Base-by-base conservation (phyloP, 1,140 invertebrate species). In the Babylonia areolata region DNA sequence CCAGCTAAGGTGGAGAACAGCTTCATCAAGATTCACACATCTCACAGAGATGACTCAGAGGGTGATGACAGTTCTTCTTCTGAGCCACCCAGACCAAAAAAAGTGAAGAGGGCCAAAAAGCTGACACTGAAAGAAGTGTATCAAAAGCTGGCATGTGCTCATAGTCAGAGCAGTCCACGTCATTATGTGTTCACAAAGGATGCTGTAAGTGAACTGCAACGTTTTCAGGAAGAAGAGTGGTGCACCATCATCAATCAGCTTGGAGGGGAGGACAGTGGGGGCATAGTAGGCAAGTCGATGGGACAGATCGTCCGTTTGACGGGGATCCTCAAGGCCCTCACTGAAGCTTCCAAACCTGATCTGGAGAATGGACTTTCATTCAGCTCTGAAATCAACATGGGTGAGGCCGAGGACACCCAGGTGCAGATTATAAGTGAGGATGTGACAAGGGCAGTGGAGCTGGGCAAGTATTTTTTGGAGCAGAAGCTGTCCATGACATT, bases 381-480 rank as follows among this genome's bases (percentile, higher is more conserved):
- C 64, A 81, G 46, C 12, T 31, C 35, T 58, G 28, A 39, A 20
- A 23, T 39, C 2, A 40, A 46, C 37, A 78, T 17, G 40, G 69
- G 31, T 31, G 64, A 84, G 58, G n/a, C n/a, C n/a, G 64, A 23
- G 37, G 64, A 73, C 73, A 20, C 33, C 33, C 31, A 31, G 3
- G 69, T 28, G 82, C 39, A 75, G 64, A 46, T 84, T 17, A 64
- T 6, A 9, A 33, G n/a, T 1, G 82, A 84, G 20, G 64, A 73
- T n/a, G 35, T 84, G 3, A 5, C 37, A 0, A 46, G 82, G 33
- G 87, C 85, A 1, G 82, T 90, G 40, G 85, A 85, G 37, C 54
- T 90, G n/a, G 86, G 88, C 23, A 90, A 89, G 77, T 90, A 90
- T 78, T 90, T 90, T 69, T 35, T 90, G 71, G 89, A 90, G 77